phyloP scores from a whole-genome alignment of 2,113 vertebrate species.

The Patagioenas fasciata region DNA sequence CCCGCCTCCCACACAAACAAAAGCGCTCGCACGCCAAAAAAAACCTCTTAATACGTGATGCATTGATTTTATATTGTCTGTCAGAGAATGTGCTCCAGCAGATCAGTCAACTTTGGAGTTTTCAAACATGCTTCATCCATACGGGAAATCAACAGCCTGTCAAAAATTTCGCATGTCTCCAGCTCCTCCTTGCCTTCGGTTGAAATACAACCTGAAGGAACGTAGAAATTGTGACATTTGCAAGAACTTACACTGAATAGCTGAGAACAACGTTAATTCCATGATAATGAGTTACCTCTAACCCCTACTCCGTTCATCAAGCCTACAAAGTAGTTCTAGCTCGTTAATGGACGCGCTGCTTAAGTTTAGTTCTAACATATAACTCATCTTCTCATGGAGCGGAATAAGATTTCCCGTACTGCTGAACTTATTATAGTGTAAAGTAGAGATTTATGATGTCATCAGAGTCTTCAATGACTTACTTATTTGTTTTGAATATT shows the following conservation, averaged over 20 bases:
- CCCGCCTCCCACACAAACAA: background rate
- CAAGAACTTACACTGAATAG: background rate
- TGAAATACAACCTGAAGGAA: constrained; percentile 15
- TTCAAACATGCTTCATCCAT: constrained; percentile 69
- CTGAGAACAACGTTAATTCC: constrained; percentile 8
- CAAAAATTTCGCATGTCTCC: constrained; percentile 50
- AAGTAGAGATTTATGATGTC: background rate
- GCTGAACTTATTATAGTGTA: background rate
- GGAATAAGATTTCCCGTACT: fast-evolving
- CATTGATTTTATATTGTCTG: constrained; percentile 60
- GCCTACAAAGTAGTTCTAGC: background rate
- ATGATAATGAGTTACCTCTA: background rate
- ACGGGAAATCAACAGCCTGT: constrained; percentile 69
- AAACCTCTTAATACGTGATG: background rate
- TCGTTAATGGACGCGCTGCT: background rate
- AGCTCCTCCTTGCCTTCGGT: constrained; percentile 10
- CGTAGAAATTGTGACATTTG: constrained; percentile 13
- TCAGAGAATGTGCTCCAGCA: constrained; percentile 48
- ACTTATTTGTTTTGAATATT: background rate
- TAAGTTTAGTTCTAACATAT: background rate
- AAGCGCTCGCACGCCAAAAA: background rate
- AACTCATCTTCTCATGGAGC: background rate
- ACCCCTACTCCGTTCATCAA: background rate
- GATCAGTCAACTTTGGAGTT: constrained; percentile 67
- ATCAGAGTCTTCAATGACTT: background rate